A percentile compares a stretch with the other conserved stretches of the same genome.
Conservation (phyloP, 37 sponge, comb jelly and placozoan species). For the Geodia barretti region DNA sequence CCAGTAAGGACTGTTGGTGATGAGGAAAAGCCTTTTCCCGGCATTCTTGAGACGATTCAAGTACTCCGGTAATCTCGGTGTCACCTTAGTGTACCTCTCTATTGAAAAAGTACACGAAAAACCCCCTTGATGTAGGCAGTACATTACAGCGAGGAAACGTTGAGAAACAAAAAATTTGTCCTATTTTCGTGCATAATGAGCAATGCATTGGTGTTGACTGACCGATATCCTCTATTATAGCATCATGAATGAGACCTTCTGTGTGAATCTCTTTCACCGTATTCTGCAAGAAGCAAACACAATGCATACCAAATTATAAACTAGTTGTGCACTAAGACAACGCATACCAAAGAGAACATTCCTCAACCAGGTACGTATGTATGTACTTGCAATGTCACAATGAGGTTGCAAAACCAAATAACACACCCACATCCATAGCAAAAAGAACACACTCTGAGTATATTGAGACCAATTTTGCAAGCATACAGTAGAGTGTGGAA, state of each 20-base stretch:
- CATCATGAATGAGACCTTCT: slow-evolving; percentile 57
- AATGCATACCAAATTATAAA: not conserved
- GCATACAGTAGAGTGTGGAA: too few relatives aligned
- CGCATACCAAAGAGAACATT: too few relatives aligned
- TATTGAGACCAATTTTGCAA: too few relatives aligned
- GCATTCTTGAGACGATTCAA: slow-evolving; percentile 65
- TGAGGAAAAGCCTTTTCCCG: slow-evolving; percentile 87
- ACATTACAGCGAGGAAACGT: not conserved
- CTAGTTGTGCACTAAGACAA: not conserved
- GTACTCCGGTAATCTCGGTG: slow-evolving; percentile 37
- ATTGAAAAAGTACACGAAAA: too few relatives aligned
- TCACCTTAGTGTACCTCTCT: slow-evolving; percentile 62
- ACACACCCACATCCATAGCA: too few relatives aligned
- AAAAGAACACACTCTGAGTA: too few relatives aligned
- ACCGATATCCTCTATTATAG: slow-evolving; percentile 61
- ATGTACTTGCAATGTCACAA: not conserved
- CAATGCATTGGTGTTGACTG: too few relatives aligned
- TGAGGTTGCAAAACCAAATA: too few relatives aligned
- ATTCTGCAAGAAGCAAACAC: slow-evolving; percentile 16
- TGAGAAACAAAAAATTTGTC: not conserved
- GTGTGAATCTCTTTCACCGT: slow-evolving; percentile 62
- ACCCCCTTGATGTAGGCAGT: not conserved
- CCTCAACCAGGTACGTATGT: not conserved
- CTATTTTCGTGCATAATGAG: too few relatives aligned
- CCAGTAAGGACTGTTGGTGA: slow-evolving; percentile 91